A percentile compares a stretch with the other conserved stretches of the same genome.
Conservation (phyloP, 2,113 vertebrate genomes). For the western clawed frog (Xenopus tropicalis) region UCB_Xtro_10.0 CM004444.2:34935001-34935500, state of each 20-base stretch:
- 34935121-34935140: neutral
- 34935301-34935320: neutral
- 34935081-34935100: too few species aligned
- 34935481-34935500: neutral
- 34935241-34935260: neutral
- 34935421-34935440: conserved; percentile 5
- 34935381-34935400: conserved; percentile 44
- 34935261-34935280: neutral
- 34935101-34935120: too few species aligned
- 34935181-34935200: neutral
- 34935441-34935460: neutral
- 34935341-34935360: conserved; percentile 52
- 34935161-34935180: neutral
- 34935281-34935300: neutral
- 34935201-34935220: neutral
- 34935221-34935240: neutral
- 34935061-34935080: too few species aligned
- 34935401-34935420: conserved; percentile 39
- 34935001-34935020: too few species aligned
- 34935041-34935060: too few species aligned
- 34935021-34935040: too few species aligned
- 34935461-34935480: neutral
- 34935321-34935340: conserved; percentile 44
- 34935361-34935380: conserved; percentile 50
- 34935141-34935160: neutral